Evolutionary conservation across 1,140 invertebrate genomes (phyloP), one percentile per base, ranked within the genome.

Genomic region (Luehdorfia chinensis): DNA sequence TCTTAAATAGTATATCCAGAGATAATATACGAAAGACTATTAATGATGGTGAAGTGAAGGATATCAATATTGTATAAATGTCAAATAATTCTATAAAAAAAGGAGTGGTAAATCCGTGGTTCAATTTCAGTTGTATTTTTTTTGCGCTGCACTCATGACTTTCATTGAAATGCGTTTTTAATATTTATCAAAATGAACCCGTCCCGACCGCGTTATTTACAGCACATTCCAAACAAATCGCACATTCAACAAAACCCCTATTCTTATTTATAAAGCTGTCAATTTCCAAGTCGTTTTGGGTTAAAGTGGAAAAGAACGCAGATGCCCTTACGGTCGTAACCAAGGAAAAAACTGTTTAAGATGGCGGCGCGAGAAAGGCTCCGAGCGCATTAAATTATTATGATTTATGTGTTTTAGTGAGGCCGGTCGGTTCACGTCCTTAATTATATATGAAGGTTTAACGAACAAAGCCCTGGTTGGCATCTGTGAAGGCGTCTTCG

Each of bases 381-480:
- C 57, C 59, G 53, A 59, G 59, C 59, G 74, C 71, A 72, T 84
- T 81, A 84, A 84, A 84, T 84, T 84, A 81, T 81, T 81, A 84
- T 84, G 79, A 84, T 84, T 84, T 84, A 84, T 84, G 70, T 80
- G 71, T 80, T 79, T 79, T 80, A 78, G 70, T 66, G 60, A 58
- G 66, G 56, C 48, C 57, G 50, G 66, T 4, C 28, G 28, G 63
- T 50, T 72, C 63, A 51, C 59, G 65, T 70, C 69, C 73, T 72
- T 83, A 80, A 83, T 83, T 83, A 83, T 80, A 79, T 69, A 71
- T 71, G 76, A 65, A 63, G 69, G 67, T 59, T 72, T 75, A 74
- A 76, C 75, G 74, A 69, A 77, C 73, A 75, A 67, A 66, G 59
- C 53, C 55, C 46, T 48, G 64, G 61, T 59, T 50, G 60, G 64